These are phyloP conservation scores for Syngnathus typhle DNA, from an alignment of 2,113 vertebrate species.

Conservation along the genomic window DNA sequence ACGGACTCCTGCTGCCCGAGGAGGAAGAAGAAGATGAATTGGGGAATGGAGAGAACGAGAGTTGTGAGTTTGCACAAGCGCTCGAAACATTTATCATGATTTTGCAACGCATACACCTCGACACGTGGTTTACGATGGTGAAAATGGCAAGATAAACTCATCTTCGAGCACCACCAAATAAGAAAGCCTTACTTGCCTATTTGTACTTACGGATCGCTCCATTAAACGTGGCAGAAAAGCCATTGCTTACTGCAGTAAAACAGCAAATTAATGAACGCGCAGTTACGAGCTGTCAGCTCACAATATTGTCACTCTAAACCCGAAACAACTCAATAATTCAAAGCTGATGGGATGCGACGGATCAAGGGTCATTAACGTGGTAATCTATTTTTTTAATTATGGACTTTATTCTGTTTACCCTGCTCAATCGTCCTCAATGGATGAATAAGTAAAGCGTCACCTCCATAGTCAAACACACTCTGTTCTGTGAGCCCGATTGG, in stretches of 20 bases:
- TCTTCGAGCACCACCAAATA: not conserved
- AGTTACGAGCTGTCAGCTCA: not conserved
- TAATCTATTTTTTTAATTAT: constrained; percentile 1
- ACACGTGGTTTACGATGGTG: not conserved
- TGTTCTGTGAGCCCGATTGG: not conserved
- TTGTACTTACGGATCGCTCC: not conserved
- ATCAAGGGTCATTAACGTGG: not conserved
- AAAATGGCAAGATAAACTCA: not conserved
- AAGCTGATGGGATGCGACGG: not conserved
- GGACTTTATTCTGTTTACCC: constrained; percentile 1
- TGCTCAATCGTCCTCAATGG: not conserved
- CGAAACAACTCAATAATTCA: constrained; percentile 3
- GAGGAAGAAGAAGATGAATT: constrained; percentile 61
- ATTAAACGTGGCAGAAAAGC: not conserved
- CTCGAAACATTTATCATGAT: not conserved
- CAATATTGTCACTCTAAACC: not conserved
- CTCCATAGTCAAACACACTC: not conserved
- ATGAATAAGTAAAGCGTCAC: not conserved
- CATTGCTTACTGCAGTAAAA: not conserved
- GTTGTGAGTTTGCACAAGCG: constrained; percentile 48
- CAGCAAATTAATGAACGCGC: not conserved
- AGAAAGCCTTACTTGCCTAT: not conserved
- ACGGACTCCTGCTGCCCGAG: constrained; percentile 69
- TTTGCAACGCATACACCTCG: not conserved
- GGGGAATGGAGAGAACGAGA: constrained; percentile 69